Evolutionary conservation across 2,113 vertebrate genomes (phyloP), one percentile per base, ranked within the genome.

Genomic region (Lepisosteus osseus): DNA sequence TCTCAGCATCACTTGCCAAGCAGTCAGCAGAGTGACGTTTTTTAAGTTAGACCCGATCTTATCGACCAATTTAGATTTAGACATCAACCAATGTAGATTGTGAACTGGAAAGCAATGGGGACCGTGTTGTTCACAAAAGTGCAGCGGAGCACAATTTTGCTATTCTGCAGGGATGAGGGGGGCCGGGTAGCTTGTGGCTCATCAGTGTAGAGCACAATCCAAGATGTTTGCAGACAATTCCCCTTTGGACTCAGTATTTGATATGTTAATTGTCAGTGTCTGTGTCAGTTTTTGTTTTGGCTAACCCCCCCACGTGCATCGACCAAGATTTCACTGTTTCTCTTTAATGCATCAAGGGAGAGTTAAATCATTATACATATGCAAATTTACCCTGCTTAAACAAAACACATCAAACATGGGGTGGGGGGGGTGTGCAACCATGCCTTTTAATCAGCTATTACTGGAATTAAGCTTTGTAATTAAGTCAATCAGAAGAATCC

Each of bases 391-490:
- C 17, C 9, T 8, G 62, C 29, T 13, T 1, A 65, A 65, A 65
- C 62, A 65, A 42, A 42, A 65, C 62, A 65, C 29, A 65, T 2
- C 40, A 65, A 65, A 42, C 62, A 42, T 41, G 7, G 4, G 13
- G 9, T 62, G 61, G 3, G 17, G 3, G 3, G n/a, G 61, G 61
- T 29, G 62, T 41, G 41, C 29, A 29, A 29, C 62, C 44, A 29
- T 42, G 9, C 41, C 62, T 42, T 64, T 43, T 65, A 65, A 65
- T 65, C 62, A 42, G 40, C 44, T 29, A 65, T 65, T 65, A 43
- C 62, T 41, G 62, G 44, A 43, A 65, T 42, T 29, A 4, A 2
- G 29, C 62, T 65, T 42, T 13, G 62, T 65, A 65, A 65, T 65
- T 11, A 65, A 65, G 62, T 42, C 62, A 65, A 11, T 43, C 40